Base-by-base conservation (phyloP, 2,113 vertebrate species). In the Rhynchopsitta pachyrhyncha region DNA sequence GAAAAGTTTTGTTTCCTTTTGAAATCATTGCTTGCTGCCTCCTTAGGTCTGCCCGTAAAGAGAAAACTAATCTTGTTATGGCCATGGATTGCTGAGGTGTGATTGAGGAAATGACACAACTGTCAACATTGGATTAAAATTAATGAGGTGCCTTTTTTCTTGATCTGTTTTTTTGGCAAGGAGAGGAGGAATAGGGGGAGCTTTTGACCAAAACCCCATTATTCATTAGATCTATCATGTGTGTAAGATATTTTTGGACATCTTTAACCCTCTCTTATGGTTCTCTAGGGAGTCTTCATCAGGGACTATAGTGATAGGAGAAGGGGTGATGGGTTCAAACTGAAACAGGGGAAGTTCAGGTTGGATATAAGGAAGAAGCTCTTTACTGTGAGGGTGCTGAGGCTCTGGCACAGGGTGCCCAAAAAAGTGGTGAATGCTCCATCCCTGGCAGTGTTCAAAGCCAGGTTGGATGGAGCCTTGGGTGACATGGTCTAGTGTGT, bases 1-100 rank as follows among this genome's bases (percentile, higher is more conserved):
- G 73, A 81, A 85, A 95, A 89, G 81, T 91, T 95, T 73, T 46
- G 83, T 89, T 96, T 89, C 83, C 44, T 82, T 91, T 88, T 92
- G 47, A 92, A 92, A 82, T 93, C 63, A 91, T 35, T 92, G 42
- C 37, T 77, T 86, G 49, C 83, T 94, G 91, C 55, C 60, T 93
- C 86, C 52, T 92, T 89, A 86, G 77, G 83, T 95, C 77, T 91
- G 77, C 24, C 53, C 47, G 92, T 84, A 74, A 80, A 62, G 49
- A 53, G 44, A 80, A 77, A 82, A 85, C 33, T 63, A 42, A 74
- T 42, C 50, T 82, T 92, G 80, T 89, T 94, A 60, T 79, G 83
- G 86, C 92, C 66, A 91, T 6, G 84, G 69, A 86, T 75, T 75
- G 73, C 55, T 78, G 57, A 88, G 29, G 75, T 92, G 90, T 88